These are phyloP conservation scores for Anolis sagrei DNA, from an alignment of 2,113 vertebrate species.

Conservation along the genomic window DNA sequence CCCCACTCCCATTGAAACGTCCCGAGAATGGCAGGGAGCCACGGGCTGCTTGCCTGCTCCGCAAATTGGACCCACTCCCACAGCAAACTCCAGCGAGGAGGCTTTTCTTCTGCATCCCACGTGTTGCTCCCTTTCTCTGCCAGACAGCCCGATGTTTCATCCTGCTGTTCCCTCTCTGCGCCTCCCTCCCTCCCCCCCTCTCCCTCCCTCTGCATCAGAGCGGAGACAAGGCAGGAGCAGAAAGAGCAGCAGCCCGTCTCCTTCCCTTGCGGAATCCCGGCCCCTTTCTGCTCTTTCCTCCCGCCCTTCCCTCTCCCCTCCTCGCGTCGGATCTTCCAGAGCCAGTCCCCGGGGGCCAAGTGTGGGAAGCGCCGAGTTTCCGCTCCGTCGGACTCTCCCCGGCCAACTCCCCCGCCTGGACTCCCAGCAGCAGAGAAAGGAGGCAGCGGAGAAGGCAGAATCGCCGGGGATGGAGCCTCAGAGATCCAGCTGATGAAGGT, in stretches of 20 bases:
- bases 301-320: constrained; percentile 60
- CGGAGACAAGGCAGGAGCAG: neutral
- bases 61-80: too few relatives aligned
- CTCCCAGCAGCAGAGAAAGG: too few relatives aligned
- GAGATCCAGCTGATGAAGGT: too few relatives aligned
- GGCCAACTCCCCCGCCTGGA: constrained; percentile 26
- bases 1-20: too few relatives aligned
- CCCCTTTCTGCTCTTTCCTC: constrained; percentile 56
- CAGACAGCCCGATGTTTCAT: constrained; percentile 74
- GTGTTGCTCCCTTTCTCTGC: constrained; percentile 12
- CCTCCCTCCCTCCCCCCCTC: constrained; percentile 34
- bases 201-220: constrained; percentile 38
- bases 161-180: constrained; percentile 74
- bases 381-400: constrained; percentile 66
- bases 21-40: too few relatives aligned
- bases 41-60: too few relatives aligned
- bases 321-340: constrained; percentile 71
- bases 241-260: too few relatives aligned
- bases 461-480: too few relatives aligned
- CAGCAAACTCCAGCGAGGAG: too few relatives aligned
- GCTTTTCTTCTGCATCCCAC: neutral
- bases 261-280: neutral
- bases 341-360: constrained; percentile 70
- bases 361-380: constrained; percentile 83
- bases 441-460: neutral